Percentiles rank a stretch among this genome's conserved stretches.
phyloP scores from a whole-genome alignment of 2,888 invertebrate species.

The Limnephilus lunatus region DNA sequence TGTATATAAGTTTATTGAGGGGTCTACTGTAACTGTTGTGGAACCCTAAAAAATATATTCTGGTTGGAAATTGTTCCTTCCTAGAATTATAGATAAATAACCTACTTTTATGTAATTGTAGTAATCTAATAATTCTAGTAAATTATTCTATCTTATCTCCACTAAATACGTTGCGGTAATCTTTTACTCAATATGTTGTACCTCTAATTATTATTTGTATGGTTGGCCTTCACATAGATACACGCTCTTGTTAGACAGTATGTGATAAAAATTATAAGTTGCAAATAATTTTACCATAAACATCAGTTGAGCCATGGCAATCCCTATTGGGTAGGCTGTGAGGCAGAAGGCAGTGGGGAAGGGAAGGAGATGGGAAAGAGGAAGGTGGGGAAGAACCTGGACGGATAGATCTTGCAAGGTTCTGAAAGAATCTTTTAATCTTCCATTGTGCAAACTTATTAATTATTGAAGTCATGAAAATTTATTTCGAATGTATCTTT shows the following conservation, averaged over 20 bases:
- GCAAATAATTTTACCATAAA: not conserved
- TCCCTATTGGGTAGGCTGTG: not conserved
- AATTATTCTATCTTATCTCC: not conserved
- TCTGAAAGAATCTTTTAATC: no score
- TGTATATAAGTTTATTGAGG: no score
- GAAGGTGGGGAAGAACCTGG: no score
- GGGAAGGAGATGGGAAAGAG: no score
- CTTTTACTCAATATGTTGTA: not conserved
- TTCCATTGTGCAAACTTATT: not conserved
- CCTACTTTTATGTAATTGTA: not conserved
- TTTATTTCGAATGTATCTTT: not conserved
- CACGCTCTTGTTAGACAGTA: not conserved
- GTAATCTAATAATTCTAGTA: not conserved
- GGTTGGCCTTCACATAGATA: not conserved
- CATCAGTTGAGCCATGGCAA: not conserved
- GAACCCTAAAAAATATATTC: not conserved
- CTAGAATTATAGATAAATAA: not conserved
- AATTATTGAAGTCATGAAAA: not conserved
- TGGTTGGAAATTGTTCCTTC: not conserved
- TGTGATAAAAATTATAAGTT: not conserved
- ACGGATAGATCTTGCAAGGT: no score
- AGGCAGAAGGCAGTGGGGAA: no score
- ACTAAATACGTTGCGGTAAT: not conserved
- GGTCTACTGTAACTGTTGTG: no score
- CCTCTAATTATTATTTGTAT: not conserved